Evolutionary conservation across 2,888 invertebrate genomes (phyloP).

Genomic region (Drosophila pegasa): DNA sequence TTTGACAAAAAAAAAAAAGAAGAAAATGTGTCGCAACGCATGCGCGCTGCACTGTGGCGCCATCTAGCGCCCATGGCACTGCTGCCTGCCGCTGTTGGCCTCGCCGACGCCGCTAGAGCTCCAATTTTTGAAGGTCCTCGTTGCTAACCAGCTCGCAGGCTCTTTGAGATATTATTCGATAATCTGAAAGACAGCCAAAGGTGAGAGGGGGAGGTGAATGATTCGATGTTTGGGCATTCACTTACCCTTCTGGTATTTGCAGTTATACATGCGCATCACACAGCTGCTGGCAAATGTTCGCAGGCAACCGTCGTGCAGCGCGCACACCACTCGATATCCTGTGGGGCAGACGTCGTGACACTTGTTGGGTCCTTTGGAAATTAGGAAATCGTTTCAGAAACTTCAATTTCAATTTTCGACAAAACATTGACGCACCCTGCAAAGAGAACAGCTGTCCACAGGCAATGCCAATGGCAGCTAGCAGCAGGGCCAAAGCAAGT

Average conservation of each 20-base stretch:
- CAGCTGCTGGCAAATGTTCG: slow-evolving; percentile 65
- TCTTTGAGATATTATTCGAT: slow-evolving; percentile 56
- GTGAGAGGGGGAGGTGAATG: background rate
- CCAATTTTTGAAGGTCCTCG: slow-evolving; percentile 57
- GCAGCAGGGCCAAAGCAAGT: slow-evolving; percentile 27
- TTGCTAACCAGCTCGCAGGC: slow-evolving; percentile 63
- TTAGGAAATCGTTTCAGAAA: background rate
- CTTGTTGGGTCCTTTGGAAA: slow-evolving; percentile 47
- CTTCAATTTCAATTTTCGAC: background rate
- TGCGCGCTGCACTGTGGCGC: slow-evolving; percentile 43
- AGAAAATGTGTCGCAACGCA: slow-evolving; percentile 17
- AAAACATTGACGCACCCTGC: slow-evolving; percentile 35
- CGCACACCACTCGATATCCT: slow-evolving; percentile 65
- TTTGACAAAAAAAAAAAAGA: no score
- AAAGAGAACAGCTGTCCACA: slow-evolving; percentile 36
- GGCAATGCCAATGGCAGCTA: slow-evolving; percentile 19
- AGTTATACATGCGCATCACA: slow-evolving; percentile 68
- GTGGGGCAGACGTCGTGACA: slow-evolving; percentile 68
- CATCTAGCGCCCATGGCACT: slow-evolving; percentile 32
- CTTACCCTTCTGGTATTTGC: slow-evolving; percentile 66
- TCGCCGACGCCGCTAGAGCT: slow-evolving; percentile 31
- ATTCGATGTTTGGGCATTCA: background rate
- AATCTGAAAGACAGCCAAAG: slow-evolving; percentile 40
- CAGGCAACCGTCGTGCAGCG: slow-evolving; percentile 55
- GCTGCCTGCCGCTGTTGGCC: background rate